Evolutionary conservation across 2,113 vertebrate species (phyloP).

Genomic region (Ceyx melanurus): DNA sequence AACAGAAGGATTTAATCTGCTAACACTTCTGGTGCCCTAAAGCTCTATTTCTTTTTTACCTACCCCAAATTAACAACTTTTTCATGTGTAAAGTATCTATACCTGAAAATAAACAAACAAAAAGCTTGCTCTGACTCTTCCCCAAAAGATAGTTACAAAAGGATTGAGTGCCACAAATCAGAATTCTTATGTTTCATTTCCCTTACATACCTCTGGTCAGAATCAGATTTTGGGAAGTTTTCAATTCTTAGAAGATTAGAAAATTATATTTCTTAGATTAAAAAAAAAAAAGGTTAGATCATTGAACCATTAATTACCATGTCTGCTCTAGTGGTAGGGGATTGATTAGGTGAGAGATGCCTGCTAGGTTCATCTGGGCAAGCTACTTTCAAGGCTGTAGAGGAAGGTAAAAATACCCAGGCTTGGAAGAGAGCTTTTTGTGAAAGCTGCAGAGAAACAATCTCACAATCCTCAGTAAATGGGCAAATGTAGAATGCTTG

Average conservation of each 20-base stretch:
- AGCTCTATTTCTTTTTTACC: neutral
- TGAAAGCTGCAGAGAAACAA: neutral
- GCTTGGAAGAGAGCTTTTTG: neutral
- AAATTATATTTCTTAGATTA: neutral
- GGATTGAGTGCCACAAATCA: neutral
- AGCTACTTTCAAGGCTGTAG: neutral
- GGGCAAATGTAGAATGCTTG: neutral
- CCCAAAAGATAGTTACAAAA: neutral
- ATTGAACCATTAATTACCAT: neutral
- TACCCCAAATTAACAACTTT: neutral
- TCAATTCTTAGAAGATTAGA: neutral
- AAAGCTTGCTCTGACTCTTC: neutral
- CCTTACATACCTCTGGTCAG: neutral
- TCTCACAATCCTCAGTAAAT: neutral
- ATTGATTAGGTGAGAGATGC: conserved; percentile 22
- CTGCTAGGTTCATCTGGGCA: neutral
- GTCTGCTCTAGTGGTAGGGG: neutral
- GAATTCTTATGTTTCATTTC: neutral
- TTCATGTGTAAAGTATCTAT: neutral
- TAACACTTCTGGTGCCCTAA: neutral
- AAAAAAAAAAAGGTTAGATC: neutral
- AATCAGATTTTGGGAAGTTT: neutral
- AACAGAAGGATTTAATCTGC: conserved; percentile 21
- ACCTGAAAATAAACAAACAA: neutral
- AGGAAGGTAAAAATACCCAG: neutral